A percentile compares a stretch with the other conserved stretches of the same genome.
Evolutionary conservation across 1,140 invertebrate species (phyloP).

Genomic region (Drosophila mojavensis): DNA sequence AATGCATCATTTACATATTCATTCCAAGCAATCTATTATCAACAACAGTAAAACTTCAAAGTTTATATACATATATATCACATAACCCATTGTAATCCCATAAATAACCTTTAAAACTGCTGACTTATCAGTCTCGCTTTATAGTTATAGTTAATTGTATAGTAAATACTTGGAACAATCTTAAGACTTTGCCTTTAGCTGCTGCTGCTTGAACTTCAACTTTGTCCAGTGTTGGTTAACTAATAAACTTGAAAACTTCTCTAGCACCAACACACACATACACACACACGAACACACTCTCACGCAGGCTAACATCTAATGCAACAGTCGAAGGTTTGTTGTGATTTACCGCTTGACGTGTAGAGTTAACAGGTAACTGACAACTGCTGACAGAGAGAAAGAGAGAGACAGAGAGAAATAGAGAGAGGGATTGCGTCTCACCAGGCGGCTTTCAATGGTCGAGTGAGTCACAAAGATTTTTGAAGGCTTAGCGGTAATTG

Average conservation of each 20-base stretch:
- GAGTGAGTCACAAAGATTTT: conserved; percentile 42
- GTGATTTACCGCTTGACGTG: conserved; percentile 14
- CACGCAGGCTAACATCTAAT: not conserved
- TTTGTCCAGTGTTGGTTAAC: conserved; percentile 3
- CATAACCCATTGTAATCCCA: no score
- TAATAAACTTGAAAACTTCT: not conserved
- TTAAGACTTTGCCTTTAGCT: not conserved
- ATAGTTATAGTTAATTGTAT: no score
- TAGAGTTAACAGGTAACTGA: conserved; percentile 35
- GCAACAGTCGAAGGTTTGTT: conserved; percentile 10
- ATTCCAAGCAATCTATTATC: no score
- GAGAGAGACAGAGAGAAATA: not conserved
- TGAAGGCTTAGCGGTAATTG: conserved; percentile 49
- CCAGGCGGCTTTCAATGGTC: conserved; percentile 28
- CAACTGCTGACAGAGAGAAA: not conserved
- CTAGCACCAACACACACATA: no score
- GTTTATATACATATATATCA: no score
- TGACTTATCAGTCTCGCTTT: no score
- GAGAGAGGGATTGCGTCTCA: not conserved
- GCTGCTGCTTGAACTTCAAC: conserved; percentile 3
- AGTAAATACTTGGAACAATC: no score
- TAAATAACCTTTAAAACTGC: no score
- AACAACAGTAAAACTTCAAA: no score
- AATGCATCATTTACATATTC: no score
- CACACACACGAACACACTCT: not conserved